phyloP scores from a whole-genome alignment of 2,888 invertebrate genomes.

The Piscicola geometra region DNA sequence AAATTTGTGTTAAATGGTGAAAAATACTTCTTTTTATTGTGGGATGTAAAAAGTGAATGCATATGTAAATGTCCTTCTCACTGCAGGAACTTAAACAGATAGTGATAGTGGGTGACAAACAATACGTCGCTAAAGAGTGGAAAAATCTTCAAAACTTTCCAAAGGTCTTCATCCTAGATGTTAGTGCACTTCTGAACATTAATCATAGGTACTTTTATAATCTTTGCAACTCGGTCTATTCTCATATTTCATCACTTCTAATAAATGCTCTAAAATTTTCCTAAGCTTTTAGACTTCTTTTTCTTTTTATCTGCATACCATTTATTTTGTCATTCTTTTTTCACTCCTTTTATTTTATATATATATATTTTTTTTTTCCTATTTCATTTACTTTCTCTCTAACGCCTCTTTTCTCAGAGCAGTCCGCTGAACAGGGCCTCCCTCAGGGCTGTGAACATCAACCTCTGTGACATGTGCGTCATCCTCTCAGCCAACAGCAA shows the following conservation, averaged over 20 bases:
- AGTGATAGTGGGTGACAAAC: slow-evolving; percentile 96
- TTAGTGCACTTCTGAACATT: too few relatives aligned
- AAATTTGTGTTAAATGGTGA: too few relatives aligned
- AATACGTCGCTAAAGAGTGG: slow-evolving; percentile 97
- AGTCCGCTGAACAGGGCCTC: slow-evolving; percentile 92
- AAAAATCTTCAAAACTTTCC: slow-evolving; percentile 99
- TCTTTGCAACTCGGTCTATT: background rate
- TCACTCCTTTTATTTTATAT: too few relatives aligned
- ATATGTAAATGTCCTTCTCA: too few relatives aligned
- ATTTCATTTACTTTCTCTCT: too few relatives aligned
- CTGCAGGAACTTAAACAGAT: slow-evolving; percentile 99
- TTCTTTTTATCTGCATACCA: slow-evolving; percentile 33
- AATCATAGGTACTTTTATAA: background rate
- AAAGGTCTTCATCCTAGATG: slow-evolving; percentile 85
- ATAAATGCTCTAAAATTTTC: slow-evolving; percentile 98
- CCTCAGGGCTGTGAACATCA: slow-evolving; percentile 97
- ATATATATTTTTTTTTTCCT: too few relatives aligned
- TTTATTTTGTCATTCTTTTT: too few relatives aligned
- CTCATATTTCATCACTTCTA: background rate
- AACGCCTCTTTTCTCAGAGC: slow-evolving; percentile 70
- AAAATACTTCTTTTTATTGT: too few relatives aligned
- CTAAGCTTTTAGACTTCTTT: slow-evolving; percentile 90
- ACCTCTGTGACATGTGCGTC: slow-evolving; percentile 99
- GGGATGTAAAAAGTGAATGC: too few relatives aligned
- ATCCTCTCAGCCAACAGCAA: slow-evolving; percentile 84